These are phyloP conservation scores for Phaethornis superciliosus DNA, from an alignment of 2,113 vertebrate species.

Conservation along the genomic window DNA sequence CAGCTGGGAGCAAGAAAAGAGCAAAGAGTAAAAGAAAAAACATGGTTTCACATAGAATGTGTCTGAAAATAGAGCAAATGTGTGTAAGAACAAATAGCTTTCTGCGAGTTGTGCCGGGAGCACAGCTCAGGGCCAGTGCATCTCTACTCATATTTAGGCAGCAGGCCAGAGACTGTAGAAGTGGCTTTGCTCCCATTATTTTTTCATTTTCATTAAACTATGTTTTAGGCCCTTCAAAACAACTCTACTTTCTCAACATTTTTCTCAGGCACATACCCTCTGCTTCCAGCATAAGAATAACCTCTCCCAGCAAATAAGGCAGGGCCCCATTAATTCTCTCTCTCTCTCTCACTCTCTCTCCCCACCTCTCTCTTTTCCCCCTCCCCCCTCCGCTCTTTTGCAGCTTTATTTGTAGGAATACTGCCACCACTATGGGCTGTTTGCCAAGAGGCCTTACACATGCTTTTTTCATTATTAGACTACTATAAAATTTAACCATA, in stretches of 20 bases:
- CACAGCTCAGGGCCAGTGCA: background rate
- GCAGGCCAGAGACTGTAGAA: slow-evolving; percentile 43
- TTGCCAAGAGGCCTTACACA: slow-evolving; percentile 64
- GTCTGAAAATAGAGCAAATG: slow-evolving; percentile 14
- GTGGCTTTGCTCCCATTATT: slow-evolving; percentile 40
- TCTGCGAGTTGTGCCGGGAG: slow-evolving; percentile 8
- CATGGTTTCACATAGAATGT: background rate
- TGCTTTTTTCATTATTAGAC: slow-evolving; percentile 68
- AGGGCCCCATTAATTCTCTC: slow-evolving; percentile 57
- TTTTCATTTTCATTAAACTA: slow-evolving; percentile 61
- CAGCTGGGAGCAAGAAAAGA: background rate
- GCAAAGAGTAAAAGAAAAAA: slow-evolving; percentile 22
- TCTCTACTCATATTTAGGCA: slow-evolving; percentile 19
- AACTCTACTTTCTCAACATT: slow-evolving; percentile 34
- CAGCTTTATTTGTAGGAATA: slow-evolving; percentile 31
- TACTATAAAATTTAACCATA: slow-evolving; percentile 68
- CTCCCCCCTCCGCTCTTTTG: background rate
- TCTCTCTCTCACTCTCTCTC: background rate
- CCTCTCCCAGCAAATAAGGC: slow-evolving; percentile 33
- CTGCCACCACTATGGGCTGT: slow-evolving; percentile 8
- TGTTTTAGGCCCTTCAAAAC: slow-evolving; percentile 30
- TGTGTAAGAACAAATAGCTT: slow-evolving; percentile 34
- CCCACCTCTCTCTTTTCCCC: too few relatives aligned
- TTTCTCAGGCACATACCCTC: slow-evolving; percentile 18
- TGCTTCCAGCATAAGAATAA: slow-evolving; percentile 22